Evolutionary conservation across 2,888 invertebrate species (phyloP).

Genomic region (Campaea margaritaria): DNA sequence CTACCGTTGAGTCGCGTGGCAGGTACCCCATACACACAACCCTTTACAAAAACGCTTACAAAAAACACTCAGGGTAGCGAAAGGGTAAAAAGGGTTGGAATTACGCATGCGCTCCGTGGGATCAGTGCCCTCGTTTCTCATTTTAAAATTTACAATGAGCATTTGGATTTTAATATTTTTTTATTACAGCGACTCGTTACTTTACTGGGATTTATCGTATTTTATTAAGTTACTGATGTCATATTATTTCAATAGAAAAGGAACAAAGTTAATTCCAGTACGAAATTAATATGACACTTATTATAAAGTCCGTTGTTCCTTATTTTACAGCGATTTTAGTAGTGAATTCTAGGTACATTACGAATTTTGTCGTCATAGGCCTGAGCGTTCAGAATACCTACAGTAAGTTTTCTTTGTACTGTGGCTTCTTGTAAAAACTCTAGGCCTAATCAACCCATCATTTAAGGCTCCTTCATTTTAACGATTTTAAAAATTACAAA

Average conservation of each 20-base stretch:
- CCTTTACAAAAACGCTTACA: constrained; percentile 82
- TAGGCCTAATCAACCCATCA: too few species aligned
- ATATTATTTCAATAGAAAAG: neutral
- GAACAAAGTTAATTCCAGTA: too few species aligned
- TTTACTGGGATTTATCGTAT: constrained; percentile 18
- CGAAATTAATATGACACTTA: too few species aligned
- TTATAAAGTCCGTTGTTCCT: too few species aligned
- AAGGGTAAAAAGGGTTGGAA: constrained; percentile 84
- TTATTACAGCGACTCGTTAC: constrained; percentile 4
- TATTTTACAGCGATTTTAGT: too few species aligned
- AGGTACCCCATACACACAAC: constrained; percentile 82
- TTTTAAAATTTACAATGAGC: constrained; percentile 69
- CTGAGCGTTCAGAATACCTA: too few species aligned
- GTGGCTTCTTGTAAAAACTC: too few species aligned
- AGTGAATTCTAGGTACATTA: too few species aligned
- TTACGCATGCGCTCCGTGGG: constrained; percentile 81
- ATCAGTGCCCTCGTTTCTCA: constrained; percentile 78
- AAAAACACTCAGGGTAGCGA: constrained; percentile 80
- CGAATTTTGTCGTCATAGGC: too few species aligned
- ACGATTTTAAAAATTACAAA: too few species aligned
- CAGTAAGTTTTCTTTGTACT: too few species aligned
- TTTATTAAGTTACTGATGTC: constrained; percentile 2
- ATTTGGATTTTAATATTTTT: constrained; percentile 47
- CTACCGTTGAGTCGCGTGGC: constrained; percentile 78
- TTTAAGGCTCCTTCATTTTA: too few species aligned